phyloP scores from a whole-genome alignment of 2,888 invertebrate species.

The Torymus tubicola region DNA sequence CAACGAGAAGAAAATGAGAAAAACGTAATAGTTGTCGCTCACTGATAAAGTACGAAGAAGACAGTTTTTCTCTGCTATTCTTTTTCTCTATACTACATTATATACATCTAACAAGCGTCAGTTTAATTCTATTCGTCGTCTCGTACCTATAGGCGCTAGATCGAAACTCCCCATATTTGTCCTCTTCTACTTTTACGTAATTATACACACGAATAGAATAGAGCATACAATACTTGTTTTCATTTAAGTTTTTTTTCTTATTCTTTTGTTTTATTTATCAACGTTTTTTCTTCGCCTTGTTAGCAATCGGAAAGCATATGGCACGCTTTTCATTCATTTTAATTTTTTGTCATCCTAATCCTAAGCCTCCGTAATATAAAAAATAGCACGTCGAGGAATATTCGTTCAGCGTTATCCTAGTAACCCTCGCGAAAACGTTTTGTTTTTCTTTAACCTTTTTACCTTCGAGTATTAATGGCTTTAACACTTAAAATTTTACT shows the following conservation, averaged over 20 bases:
- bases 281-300: conserved; percentile 28
- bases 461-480: conserved; percentile 40
- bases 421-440: conserved; percentile 45
- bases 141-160: conserved; percentile 49
- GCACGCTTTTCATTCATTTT: conserved; percentile 64
- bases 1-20: conserved; percentile 33
- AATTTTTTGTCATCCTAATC: conserved; percentile 60
- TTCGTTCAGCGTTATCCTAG: conserved; percentile 56
- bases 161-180: conserved; percentile 54
- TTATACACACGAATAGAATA: conserved; percentile 55
- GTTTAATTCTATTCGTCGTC: conserved; percentile 59
- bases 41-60: conserved; percentile 45
- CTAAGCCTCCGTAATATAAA: conserved; percentile 69
- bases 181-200: conserved; percentile 48
- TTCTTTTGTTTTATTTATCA: conserved; percentile 19
- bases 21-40: conserved; percentile 22
- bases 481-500: conserved; percentile 54
- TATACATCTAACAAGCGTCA: conserved; percentile 73
- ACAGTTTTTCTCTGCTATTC: conserved; percentile 49
- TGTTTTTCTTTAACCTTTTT: conserved; percentile 25
- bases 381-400: conserved; percentile 71
- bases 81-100: conserved; percentile 71
- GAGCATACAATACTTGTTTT: conserved; percentile 58
- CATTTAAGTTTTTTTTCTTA: conserved; percentile 26
- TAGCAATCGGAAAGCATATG: conserved; percentile 67